phyloP scores from a whole-genome alignment of 2,113 vertebrate genomes.

The Sprattus sprattus region DNA sequence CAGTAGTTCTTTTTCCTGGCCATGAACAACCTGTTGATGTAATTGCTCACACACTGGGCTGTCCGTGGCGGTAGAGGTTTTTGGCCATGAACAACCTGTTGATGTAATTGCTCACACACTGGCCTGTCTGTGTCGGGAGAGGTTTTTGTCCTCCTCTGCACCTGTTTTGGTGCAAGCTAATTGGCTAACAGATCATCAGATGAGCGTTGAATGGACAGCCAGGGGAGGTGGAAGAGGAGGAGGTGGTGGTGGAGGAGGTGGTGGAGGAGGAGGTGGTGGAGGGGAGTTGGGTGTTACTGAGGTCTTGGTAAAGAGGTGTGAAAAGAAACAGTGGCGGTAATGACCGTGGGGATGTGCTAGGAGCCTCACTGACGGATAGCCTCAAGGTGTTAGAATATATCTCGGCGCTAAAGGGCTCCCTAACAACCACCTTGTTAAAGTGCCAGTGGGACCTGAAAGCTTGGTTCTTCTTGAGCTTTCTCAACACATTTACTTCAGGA shows the following conservation, averaged over 20 bases:
- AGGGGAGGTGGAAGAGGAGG: background rate
- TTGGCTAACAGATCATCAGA: background rate
- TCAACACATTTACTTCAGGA: too few species aligned
- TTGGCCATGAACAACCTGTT: background rate
- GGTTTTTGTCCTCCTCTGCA: background rate
- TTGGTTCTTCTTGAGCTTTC: background rate
- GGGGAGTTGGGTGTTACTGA: slow-evolving; percentile 17
- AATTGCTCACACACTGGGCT: background rate
- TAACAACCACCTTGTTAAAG: background rate
- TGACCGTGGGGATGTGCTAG: slow-evolving; percentile 20
- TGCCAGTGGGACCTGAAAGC: too few species aligned
- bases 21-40: background rate
- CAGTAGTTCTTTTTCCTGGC: background rate
- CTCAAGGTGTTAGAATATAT: background rate
- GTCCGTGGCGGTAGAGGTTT: background rate
- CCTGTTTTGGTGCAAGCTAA: background rate
- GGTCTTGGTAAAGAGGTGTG: slow-evolving; percentile 23
- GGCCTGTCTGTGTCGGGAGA: background rate
- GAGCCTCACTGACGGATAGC: background rate
- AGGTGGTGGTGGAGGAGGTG: background rate
- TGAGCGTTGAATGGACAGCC: background rate
- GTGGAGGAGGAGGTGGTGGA: background rate
- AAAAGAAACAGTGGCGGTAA: slow-evolving; percentile 36
- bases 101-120: background rate
- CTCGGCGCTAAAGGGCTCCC: background rate